Conservation (phyloP, 2,113 vertebrate genomes). For the Amphiprion ocellaris region DNA sequence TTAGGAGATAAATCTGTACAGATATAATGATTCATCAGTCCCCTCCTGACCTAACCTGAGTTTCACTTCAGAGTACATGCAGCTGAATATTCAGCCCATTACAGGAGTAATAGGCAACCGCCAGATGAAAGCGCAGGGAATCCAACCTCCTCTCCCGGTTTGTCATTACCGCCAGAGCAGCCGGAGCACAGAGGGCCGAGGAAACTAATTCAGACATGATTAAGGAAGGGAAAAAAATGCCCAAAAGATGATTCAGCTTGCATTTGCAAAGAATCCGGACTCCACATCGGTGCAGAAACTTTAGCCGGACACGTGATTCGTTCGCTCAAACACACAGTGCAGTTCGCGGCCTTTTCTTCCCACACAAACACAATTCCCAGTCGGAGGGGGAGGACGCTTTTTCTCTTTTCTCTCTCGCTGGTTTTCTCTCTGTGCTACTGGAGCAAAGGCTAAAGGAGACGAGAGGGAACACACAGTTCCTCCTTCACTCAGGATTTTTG, state of each 20-base stretch:
- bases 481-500: slow-evolving; percentile 29
- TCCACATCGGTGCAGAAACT: slow-evolving; percentile 9
- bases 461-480: slow-evolving; percentile 73
- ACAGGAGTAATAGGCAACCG: slow-evolving; percentile 53
- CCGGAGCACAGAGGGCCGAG: slow-evolving; percentile 33
- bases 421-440: slow-evolving; percentile 52
- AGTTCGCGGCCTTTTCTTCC: slow-evolving; percentile 2
- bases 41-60: slow-evolving; percentile 34
- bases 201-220: slow-evolving; percentile 58
- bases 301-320: background rate
- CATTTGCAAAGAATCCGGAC: slow-evolving; percentile 40
- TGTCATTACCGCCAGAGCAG: slow-evolving; percentile 42
- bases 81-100: slow-evolving; percentile 56
- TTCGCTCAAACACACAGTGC: slow-evolving; percentile 6
- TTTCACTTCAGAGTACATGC: slow-evolving; percentile 19
- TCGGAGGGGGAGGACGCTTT: slow-evolving; percentile 18
- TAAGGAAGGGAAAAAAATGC: slow-evolving; percentile 31
- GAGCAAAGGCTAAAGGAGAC: slow-evolving; percentile 67
- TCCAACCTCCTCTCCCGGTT: slow-evolving; percentile 9
- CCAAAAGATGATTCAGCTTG: slow-evolving; percentile 43
- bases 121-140: slow-evolving; percentile 37
- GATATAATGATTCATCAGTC: slow-evolving; percentile 38
- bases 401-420: slow-evolving; percentile 33
- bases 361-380: slow-evolving; percentile 25
- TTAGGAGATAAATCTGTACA: slow-evolving; percentile 12